phyloP scores from a whole-genome alignment of 2,888 invertebrate genomes.

The Chesias legatella region DNA sequence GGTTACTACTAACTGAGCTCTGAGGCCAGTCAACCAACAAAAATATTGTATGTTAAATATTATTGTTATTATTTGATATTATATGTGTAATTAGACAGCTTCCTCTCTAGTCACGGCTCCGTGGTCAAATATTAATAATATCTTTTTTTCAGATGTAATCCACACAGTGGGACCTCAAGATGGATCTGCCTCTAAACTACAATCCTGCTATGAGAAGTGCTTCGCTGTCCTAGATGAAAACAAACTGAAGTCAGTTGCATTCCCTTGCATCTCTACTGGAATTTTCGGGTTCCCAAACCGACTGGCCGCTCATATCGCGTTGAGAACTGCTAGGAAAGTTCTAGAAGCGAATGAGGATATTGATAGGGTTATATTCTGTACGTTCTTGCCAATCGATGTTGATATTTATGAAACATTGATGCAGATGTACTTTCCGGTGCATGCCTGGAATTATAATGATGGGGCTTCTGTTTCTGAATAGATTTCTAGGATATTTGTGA shows the following conservation, averaged over 20 bases:
- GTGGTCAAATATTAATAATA: background rate
- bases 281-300: constrained; percentile 92
- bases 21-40: no score
- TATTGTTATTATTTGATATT: no score
- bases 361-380: constrained; percentile 89
- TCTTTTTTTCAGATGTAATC: constrained; percentile 86
- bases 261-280: constrained; percentile 96
- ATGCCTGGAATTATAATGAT: constrained; percentile 47
- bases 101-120: constrained; percentile 42
- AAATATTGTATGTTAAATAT: no score
- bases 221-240: constrained; percentile 79
- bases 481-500: background rate
- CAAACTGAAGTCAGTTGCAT: constrained; percentile 85
- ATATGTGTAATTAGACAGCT: no score
- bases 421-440: constrained; percentile 85
- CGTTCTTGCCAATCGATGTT: constrained; percentile 86
- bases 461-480: constrained; percentile 37
- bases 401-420: constrained; percentile 85
- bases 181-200: constrained; percentile 82
- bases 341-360: constrained; percentile 78
- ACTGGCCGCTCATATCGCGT: constrained; percentile 87
- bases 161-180: constrained; percentile 94
- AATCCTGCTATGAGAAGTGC: constrained; percentile 85
- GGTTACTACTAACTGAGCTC: no score
- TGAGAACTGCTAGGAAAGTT: constrained; percentile 83